Evolutionary conservation across 2,888 invertebrate species (phyloP).

Genomic region (Nomada hirtipes): DNA sequence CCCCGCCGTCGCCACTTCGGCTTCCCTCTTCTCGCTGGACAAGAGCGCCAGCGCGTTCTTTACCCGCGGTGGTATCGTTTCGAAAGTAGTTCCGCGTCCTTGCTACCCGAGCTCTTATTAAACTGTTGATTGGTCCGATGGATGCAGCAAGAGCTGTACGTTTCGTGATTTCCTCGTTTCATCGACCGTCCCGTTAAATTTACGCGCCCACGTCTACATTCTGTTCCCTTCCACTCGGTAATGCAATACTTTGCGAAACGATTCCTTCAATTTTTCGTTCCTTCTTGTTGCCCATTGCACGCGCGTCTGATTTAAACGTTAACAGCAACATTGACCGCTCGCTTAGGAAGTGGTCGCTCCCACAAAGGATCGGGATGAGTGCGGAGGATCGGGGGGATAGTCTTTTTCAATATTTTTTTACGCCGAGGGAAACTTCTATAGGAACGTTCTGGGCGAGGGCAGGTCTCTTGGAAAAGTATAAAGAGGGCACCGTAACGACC

Average conservation of each 20-base stretch:
- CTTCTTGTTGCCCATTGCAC: no score
- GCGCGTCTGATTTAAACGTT: no score
- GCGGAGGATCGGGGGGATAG: no score
- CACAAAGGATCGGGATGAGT: no score
- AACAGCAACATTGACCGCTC: no score
- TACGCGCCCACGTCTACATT: conserved; percentile 20
- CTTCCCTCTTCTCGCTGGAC: not conserved
- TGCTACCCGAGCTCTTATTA: conserved; percentile 27
- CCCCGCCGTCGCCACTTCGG: not conserved
- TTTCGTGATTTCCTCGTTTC: not conserved
- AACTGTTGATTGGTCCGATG: conserved; percentile 20
- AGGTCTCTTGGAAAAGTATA: conserved; percentile 58
- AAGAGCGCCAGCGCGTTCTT: no score
- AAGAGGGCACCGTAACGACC: conserved; percentile 54
- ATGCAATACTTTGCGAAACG: no score
- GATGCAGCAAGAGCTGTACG: not conserved
- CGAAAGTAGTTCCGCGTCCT: conserved; percentile 21
- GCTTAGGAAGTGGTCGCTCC: no score
- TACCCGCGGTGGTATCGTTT: not conserved
- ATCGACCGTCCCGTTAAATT: conserved; percentile 4
- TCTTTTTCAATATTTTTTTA: no score
- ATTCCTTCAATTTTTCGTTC: no score
- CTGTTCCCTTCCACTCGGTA: not conserved
- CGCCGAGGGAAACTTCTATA: conserved; percentile 29
- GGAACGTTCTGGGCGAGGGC: not conserved